phyloP scores from a whole-genome alignment of 2,888 invertebrate genomes.

The Platycheirus rosarum region DNA sequence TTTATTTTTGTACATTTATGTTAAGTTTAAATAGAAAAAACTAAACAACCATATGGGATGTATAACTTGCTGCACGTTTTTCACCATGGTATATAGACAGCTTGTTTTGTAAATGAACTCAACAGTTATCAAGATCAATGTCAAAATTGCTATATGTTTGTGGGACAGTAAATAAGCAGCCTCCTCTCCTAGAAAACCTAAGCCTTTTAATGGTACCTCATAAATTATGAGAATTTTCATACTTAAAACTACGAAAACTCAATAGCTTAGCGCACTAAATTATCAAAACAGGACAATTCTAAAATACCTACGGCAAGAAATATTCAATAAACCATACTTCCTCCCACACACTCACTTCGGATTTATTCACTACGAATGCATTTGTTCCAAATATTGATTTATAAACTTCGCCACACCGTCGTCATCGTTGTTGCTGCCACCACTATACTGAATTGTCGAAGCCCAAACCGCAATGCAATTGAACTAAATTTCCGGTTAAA shows the following conservation, averaged over 20 bases:
- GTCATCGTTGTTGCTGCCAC: background rate
- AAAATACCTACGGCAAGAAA: conserved; percentile 49
- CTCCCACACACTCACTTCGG: conserved; percentile 35
- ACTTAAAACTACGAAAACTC: conserved; percentile 38
- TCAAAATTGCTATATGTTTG: conserved; percentile 11
- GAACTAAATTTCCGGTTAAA: conserved; percentile 57
- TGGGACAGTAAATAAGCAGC: background rate
- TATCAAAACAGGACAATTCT: conserved; percentile 41
- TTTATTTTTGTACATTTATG: too few species aligned
- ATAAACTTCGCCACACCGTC: conserved; percentile 24
- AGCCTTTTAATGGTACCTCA: background rate
- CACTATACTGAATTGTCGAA: background rate
- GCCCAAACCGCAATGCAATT: conserved; percentile 44
- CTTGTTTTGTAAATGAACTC: background rate
- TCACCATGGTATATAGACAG: too few species aligned
- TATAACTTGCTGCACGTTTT: too few species aligned
- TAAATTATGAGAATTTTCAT: conserved; percentile 16
- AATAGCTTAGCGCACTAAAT: conserved; percentile 38
- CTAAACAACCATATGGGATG: too few species aligned
- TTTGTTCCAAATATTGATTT: conserved; percentile 60
- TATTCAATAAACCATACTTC: conserved; percentile 52
- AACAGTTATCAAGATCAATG: conserved; percentile 32
- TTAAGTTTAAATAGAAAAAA: too few species aligned
- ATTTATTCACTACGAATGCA: conserved; percentile 24
- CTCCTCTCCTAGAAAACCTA: background rate